A percentile compares a stretch with the other conserved stretches of the same genome.
Conservation (phyloP, 2,888 invertebrate species). For the Calameuta idolon region DNA sequence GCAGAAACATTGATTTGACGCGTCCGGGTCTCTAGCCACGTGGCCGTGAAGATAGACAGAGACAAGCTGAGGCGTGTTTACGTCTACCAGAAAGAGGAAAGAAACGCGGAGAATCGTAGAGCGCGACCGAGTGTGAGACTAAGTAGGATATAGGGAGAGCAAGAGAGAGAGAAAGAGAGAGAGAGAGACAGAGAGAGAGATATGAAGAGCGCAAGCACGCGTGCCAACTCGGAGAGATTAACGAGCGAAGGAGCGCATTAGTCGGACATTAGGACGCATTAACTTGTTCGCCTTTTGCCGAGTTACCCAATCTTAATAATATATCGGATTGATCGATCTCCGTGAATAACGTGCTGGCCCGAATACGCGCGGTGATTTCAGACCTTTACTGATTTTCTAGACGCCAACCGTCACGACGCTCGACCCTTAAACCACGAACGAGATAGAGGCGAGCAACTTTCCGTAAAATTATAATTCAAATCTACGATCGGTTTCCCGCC, state of each 20-base stretch:
- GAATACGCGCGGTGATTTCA: background rate
- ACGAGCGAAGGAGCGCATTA: conserved; percentile 30
- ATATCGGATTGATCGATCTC: background rate
- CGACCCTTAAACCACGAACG: background rate
- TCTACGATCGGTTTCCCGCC: background rate
- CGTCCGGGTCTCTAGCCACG: background rate
- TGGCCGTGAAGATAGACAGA: background rate
- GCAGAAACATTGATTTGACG: background rate
- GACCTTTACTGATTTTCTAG: background rate
- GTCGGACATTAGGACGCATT: conserved; percentile 45
- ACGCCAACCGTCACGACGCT: background rate
- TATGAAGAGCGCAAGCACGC: background rate
- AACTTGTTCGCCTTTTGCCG: conserved; percentile 21
- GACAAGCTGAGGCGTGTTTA: background rate
- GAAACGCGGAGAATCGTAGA: background rate
- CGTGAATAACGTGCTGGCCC: background rate
- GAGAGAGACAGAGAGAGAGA: too few relatives aligned
- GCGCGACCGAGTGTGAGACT: background rate
- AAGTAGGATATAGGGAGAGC: background rate
- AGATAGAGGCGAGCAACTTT: background rate
- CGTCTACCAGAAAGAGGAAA: background rate
- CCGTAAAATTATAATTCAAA: background rate
- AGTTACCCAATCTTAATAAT: background rate
- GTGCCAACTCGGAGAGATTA: conserved; percentile 14
- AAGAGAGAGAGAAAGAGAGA: background rate